Conservation (phyloP, 2,888 invertebrate genomes). For the Cephus pygmeus region DNA sequence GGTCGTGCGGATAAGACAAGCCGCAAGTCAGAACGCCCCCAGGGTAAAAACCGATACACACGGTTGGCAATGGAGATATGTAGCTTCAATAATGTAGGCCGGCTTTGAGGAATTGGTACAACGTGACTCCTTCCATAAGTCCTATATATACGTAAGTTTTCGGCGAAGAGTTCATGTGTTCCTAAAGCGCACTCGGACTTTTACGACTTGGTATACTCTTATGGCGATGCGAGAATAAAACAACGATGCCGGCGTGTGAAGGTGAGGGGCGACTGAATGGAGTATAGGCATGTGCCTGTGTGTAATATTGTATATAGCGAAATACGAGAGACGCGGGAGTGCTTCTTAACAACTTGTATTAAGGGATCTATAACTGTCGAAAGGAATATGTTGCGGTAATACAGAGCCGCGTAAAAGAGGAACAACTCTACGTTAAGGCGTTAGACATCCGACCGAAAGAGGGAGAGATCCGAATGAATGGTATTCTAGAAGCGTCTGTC, state of each 20-base stretch:
- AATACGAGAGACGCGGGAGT: not conserved
- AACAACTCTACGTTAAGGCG: constrained; percentile 9
- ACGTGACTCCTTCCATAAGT: not conserved
- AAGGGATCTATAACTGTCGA: constrained; percentile 4
- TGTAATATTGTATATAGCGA: not conserved
- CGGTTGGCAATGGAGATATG: not conserved
- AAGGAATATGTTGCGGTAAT: constrained; percentile 8
- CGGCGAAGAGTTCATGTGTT: not conserved
- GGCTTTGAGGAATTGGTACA: not conserved
- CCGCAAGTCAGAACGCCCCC: not conserved
- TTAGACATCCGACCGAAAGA: constrained; percentile 6
- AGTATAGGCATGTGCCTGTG: not conserved
- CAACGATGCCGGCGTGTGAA: not conserved
- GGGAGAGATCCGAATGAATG: constrained; percentile 46
- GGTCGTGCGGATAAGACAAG: not conserved
- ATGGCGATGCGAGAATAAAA: not conserved
- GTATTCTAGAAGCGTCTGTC: constrained; percentile 54
- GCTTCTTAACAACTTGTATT: not conserved
- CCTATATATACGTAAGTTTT: not conserved
- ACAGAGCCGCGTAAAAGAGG: not conserved
- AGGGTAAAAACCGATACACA: not conserved
- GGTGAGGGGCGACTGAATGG: not conserved
- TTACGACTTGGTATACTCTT: not conserved
- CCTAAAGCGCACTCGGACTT: not conserved
- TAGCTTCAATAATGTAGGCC: not conserved